Conservation (phyloP, 64 coral and sea anemone species). For the Actinia equina region DNA sequence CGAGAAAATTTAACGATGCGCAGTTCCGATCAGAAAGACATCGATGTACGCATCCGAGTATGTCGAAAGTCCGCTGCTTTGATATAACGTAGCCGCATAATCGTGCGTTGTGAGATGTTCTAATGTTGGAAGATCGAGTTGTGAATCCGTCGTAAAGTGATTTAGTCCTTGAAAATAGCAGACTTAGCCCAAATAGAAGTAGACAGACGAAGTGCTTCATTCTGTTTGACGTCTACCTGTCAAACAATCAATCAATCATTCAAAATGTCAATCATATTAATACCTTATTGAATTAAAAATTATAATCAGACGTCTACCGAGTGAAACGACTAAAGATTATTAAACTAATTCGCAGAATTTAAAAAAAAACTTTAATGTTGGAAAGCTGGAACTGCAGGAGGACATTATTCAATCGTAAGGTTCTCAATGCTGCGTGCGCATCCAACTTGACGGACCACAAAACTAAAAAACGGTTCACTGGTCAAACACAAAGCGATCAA, state of each 20-base stretch:
- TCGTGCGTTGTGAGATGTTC: not conserved
- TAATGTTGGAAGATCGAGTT: not conserved
- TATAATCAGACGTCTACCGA: too few species aligned
- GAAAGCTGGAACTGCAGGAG: too few species aligned
- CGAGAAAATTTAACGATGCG: constrained; percentile 24
- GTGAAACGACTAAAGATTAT: too few species aligned
- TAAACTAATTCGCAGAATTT: too few species aligned
- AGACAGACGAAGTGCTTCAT: not conserved
- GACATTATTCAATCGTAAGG: too few species aligned
- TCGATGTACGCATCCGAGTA: constrained; percentile 13
- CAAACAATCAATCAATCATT: not conserved
- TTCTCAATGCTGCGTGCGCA: too few species aligned
- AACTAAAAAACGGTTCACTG: too few species aligned
- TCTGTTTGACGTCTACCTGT: not conserved
- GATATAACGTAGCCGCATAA: constrained; percentile 7
- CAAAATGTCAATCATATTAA: too few species aligned
- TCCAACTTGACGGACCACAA: too few species aligned
- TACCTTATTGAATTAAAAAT: too few species aligned
- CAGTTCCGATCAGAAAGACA: constrained; percentile 2
- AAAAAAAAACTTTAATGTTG: too few species aligned
- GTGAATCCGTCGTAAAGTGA: not conserved
- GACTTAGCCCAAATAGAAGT: not conserved
- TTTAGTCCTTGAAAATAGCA: not conserved
- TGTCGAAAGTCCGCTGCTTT: not conserved
- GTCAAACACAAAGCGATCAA: too few species aligned